Percentiles rank a stretch among this genome's conserved stretches.
Evolutionary conservation across 2,888 invertebrate genomes (phyloP).

Genomic region (Microctonus aethiopoides): DNA sequence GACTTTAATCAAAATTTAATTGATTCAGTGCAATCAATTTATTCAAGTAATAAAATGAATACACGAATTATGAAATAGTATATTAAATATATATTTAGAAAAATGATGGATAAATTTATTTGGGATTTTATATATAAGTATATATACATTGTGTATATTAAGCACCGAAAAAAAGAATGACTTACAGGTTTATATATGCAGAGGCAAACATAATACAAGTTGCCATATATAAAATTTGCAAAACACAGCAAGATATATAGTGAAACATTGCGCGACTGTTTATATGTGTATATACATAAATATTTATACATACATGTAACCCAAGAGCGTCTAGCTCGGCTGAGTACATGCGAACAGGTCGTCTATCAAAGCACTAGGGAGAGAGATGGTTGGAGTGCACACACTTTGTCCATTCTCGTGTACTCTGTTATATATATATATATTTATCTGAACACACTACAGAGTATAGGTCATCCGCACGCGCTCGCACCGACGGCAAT

Average conservation of each 20-base stretch:
- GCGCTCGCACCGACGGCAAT: slow-evolving; percentile 26
- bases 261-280: slow-evolving; percentile 25
- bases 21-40: neutral
- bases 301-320: slow-evolving; percentile 37
- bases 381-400: slow-evolving; percentile 38
- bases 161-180: neutral
- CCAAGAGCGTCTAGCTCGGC: slow-evolving; percentile 42
- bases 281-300: slow-evolving; percentile 40
- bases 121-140: neutral
- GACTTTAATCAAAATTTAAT: slow-evolving; percentile 28
- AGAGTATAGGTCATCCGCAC: slow-evolving; percentile 15
- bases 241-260: slow-evolving; percentile 55
- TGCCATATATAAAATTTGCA: slow-evolving; percentile 55
- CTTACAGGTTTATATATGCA: neutral
- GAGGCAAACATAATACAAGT: slow-evolving; percentile 43
- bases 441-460: neutral
- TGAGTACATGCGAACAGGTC: slow-evolving; percentile 63
- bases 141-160: neutral
- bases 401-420: slow-evolving; percentile 22
- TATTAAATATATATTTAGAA: too few species aligned
- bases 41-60: neutral
- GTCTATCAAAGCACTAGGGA: slow-evolving; percentile 63
- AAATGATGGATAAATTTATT: neutral
- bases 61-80: neutral
- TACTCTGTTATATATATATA: neutral